Conservation (phyloP, 2,113 vertebrate genomes). For the Perca schrenkii region DNA sequence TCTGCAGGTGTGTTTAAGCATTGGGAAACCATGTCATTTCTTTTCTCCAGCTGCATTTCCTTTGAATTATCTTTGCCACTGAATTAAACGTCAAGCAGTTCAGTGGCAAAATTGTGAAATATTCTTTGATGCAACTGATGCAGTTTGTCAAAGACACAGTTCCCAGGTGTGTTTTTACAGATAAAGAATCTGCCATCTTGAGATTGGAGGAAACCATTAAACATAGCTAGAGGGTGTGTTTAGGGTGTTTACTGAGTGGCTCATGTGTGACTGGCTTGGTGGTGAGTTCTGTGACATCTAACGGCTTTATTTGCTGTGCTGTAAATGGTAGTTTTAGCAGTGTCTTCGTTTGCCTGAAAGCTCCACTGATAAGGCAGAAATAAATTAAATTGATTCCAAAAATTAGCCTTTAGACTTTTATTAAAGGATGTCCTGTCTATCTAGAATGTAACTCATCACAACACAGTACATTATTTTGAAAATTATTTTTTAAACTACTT, state of each 20-base stretch:
- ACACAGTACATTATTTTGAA: not conserved
- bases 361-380: not conserved
- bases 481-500: too few relatives aligned
- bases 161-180: conserved; percentile 57
- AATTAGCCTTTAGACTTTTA: not conserved
- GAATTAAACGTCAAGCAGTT: conserved; percentile 12
- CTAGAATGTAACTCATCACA: not conserved
- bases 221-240: conserved; percentile 38
- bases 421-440: not conserved
- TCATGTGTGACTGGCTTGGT: conserved; percentile 18
- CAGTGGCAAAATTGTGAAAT: not conserved
- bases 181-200: conserved; percentile 63
- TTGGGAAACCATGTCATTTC: not conserved
- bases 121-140: conserved; percentile 25
- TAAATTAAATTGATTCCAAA: not conserved
- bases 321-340: not conserved
- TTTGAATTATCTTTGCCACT: conserved; percentile 18
- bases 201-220: conserved; percentile 45
- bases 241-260: conserved; percentile 34
- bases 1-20: conserved; percentile 6
- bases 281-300: not conserved
- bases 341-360: not conserved
- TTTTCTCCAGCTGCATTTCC: conserved; percentile 12
- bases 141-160: conserved; percentile 11
- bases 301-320: conserved; percentile 16